Evolutionary conservation across 37 sponge, comb jelly and placozoan genomes (phyloP), one percentile per base, ranked within the genome.

Genomic region (Diacarnus erythraeanus): DNA sequence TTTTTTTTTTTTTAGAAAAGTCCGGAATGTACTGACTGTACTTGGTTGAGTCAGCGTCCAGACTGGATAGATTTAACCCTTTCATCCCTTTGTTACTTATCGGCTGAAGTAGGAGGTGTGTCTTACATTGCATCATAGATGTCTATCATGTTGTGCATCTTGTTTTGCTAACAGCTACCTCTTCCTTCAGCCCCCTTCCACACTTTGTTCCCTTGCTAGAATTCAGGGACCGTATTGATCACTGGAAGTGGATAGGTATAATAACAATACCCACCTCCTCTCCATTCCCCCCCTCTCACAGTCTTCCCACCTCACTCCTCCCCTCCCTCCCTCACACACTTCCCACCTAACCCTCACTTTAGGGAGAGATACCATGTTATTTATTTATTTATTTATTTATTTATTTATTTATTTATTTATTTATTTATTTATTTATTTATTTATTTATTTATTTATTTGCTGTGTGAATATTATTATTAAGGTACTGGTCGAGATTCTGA

Each of bases 181-280:
- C 87, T 34, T 78, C 78, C 0, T 76, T 78, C 38, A 76, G 65
- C 58, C 84, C 90, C 20, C 76, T 88, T 12, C 87, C 94, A 21
- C 82, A 81, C 64, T 93, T 93, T 75, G 42, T 77, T 21, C 90
- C 94, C 8, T 31, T 86, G 47, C 29, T 93, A 18, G 94, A 93
- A 66, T 89, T 93, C 74, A 78, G 87, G 59, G 94, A 93, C 76
- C 54, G 94, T 23, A 87, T 87, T 23, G 93, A 88, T 66, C 87
- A 92, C 78, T 94, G 94, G 90, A 87, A 76, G 77, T 94, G 94
- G 90, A 87, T 84, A 6, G 90, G 93, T 92, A 38, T 26, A 75
- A n/a, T n/a, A n/a, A n/a, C n/a, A n/a, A n/a, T n/a, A n/a, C n/a
- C n/a, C n/a, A n/a, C n/a, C n/a, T n/a, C n/a, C n/a, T n/a, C n/a